Evolutionary conservation across 2,888 invertebrate genomes (phyloP).

Genomic region (Thereva unica): DNA sequence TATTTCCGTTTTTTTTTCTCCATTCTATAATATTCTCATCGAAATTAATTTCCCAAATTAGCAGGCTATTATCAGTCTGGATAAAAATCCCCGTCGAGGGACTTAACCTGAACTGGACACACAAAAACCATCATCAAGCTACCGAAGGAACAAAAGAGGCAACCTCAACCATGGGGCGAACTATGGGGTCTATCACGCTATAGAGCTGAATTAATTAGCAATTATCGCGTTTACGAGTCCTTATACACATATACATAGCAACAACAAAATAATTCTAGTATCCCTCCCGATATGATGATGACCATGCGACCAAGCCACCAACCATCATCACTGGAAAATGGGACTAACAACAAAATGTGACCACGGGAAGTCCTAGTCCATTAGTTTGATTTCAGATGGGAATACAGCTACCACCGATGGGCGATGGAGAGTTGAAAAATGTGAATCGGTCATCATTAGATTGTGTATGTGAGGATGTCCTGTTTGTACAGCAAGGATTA

Average conservation of each 20-base stretch:
- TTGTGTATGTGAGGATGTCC: neutral
- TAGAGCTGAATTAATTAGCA: conserved; percentile 37
- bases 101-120: conserved; percentile 19
- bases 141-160: conserved; percentile 5
- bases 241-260: neutral
- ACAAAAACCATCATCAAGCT: neutral
- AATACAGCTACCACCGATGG: conserved; percentile 34
- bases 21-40: neutral
- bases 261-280: neutral
- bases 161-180: conserved; percentile 10
- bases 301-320: neutral
- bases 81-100: conserved; percentile 28
- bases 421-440: conserved; percentile 9
- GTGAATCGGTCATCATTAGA: conserved; percentile 12
- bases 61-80: conserved; percentile 21
- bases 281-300: conserved; percentile 10
- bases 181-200: conserved; percentile 16
- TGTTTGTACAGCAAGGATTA: conserved; percentile 35
- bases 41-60: conserved; percentile 37
- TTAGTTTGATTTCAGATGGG: conserved; percentile 43
- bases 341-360: conserved; percentile 21
- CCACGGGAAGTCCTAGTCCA: conserved; percentile 40
- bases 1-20: neutral
- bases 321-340: neutral
- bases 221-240: conserved; percentile 37